phyloP scores from a whole-genome alignment of 2,888 invertebrate species.

The Xestia xanthographa region DNA sequence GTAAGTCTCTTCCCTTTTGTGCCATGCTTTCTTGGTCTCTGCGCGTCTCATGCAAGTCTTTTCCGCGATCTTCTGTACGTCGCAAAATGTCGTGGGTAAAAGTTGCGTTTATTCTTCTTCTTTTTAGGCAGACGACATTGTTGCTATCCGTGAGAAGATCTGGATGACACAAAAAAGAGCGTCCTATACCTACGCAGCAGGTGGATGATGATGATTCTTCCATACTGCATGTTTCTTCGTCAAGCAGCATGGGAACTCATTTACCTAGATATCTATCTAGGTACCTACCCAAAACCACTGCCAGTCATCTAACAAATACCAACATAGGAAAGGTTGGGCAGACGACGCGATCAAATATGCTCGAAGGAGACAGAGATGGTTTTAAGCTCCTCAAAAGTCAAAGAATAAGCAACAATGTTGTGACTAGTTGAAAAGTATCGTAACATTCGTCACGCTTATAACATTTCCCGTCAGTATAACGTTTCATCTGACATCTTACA shows the following conservation, averaged over 20 bases:
- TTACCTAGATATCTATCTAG: too few species aligned
- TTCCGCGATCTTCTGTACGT: not conserved
- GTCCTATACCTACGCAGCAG: not conserved
- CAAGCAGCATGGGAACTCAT: not conserved
- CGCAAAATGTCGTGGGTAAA: not conserved
- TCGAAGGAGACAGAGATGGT: not conserved
- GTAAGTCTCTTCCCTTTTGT: not conserved
- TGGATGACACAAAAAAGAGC: not conserved
- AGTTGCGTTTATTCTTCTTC: not conserved
- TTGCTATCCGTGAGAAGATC: not conserved
- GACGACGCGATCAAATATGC: not conserved
- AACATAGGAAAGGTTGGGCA: not conserved
- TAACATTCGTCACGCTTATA: slow-evolving; percentile 12
- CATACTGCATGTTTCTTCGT: not conserved
- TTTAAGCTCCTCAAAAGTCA: not conserved
- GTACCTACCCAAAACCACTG: not conserved
- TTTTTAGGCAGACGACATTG: not conserved
- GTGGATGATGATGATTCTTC: not conserved
- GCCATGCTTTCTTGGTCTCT: not conserved
- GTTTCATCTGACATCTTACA: slow-evolving; percentile 35
- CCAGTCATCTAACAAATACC: not conserved
- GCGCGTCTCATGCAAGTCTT: not conserved
- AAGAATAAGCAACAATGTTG: not conserved
- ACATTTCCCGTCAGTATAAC: slow-evolving; percentile 7
- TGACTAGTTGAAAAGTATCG: slow-evolving; percentile 2